Evolutionary conservation across 2,888 invertebrate genomes (phyloP).

Genomic region (Mesorhabditis spiculigera): DNA sequence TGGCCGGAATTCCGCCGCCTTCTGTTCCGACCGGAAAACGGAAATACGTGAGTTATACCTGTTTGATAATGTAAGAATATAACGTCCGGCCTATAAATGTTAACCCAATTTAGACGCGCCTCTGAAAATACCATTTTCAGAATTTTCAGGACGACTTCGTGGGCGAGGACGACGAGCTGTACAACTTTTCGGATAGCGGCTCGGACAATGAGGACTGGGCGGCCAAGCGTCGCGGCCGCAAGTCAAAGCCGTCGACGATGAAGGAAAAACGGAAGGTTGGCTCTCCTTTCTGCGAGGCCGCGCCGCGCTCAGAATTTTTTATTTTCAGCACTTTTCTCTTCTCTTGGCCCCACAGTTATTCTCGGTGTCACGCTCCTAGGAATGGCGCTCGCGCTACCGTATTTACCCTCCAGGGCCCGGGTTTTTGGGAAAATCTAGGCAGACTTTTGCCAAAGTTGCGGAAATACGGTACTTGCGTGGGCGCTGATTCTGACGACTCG

Average conservation of each 20-base stretch:
- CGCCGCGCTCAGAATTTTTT: neutral
- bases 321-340: neutral
- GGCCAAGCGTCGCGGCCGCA: constrained; percentile 16
- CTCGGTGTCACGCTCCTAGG: too few species aligned
- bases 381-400: too few species aligned
- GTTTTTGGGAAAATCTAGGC: too few species aligned
- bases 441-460: too few species aligned
- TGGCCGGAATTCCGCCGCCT: neutral
- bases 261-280: constrained; percentile 27
- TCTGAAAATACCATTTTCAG: too few species aligned
- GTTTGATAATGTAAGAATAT: neutral
- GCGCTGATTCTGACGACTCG: too few species aligned
- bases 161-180: constrained; percentile 32
- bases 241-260: neutral
- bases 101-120: too few species aligned
- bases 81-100: too few species aligned
- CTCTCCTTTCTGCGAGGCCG: constrained; percentile 10
- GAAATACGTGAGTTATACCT: neutral
- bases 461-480: too few species aligned
- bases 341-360: too few species aligned
- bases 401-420: too few species aligned
- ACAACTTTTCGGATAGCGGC: constrained; percentile 29
- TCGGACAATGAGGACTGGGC: constrained; percentile 56
- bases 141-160: neutral
- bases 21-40: neutral